Evolutionary conservation across 1,140 invertebrate species (phyloP), one percentile per base, ranked within the genome.

Genomic region (Dreissena polymorpha): DNA sequence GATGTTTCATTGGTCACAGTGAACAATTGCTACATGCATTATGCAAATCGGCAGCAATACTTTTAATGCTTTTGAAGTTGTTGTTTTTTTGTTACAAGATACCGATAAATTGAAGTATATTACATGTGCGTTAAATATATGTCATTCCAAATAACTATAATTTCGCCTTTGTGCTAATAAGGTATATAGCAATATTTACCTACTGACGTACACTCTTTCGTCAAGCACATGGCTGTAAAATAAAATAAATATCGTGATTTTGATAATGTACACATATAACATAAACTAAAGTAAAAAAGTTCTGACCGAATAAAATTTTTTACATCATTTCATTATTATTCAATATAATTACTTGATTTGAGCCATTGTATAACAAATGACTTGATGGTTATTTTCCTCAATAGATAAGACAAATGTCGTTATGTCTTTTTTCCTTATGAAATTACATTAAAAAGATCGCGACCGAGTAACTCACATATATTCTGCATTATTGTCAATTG

Each of bases 141-240:
- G 23, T 5, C 12, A 39, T 39, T 1, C 23, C 0, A 0, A 7
- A 21, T 39, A 16, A 18, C 12, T 16, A 50, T 25, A 14, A 29
- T 13, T 13, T 25, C 0, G 0, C 5, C 0, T 25, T 39, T 18
- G 18, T 25, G 10, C 3, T 18, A 8, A 72, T 53, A 39, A 1
- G 14, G 16, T 18, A 27, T 29, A 39, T 7, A 72, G 14, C 14
- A 18, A 72, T 39, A 57, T 23, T 74, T 57, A 57, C 21, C 55
- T 55, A 23, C 18, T 12, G n/a, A 57, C 0, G 64, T 21, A 63
- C 74, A 77, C 65, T 77, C 74, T 67, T 77, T 77, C 23, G 74
- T 65, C 5, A 77, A 49, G 60, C 74, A 77, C 29, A 67, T 23
- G 18, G 18, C 74, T 77, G 74, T 8, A 76, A 67, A 67, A 65